Conservation (phyloP, 2,797 vertebrate genomes). For the Helicolenus hilgendorfi region DNA sequence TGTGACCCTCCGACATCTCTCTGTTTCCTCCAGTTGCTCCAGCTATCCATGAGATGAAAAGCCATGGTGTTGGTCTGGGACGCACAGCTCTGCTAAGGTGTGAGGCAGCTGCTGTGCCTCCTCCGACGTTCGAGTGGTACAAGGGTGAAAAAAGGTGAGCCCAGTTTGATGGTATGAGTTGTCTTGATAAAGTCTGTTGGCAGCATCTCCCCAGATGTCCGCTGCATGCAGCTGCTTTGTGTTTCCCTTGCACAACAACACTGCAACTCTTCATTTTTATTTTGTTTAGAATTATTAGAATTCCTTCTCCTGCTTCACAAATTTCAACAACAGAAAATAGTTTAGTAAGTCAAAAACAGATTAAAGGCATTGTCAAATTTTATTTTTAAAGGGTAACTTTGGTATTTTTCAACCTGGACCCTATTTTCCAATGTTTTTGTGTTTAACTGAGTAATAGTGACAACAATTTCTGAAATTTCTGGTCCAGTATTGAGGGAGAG, state of each 20-base stretch:
- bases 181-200: background rate
- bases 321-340: background rate
- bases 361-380: background rate
- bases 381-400: background rate
- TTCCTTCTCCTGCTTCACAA: background rate
- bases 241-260: background rate
- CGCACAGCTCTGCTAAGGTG: conserved; percentile 95
- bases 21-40: conserved; percentile 93
- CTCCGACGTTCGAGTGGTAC: conserved; percentile 97
- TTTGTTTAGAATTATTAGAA: background rate
- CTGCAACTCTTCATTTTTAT: background rate
- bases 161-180: background rate
- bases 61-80: conserved; percentile 93
- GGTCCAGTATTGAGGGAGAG: no score
- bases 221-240: background rate
- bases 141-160: conserved; percentile 98
- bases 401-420: background rate
- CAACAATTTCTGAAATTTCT: background rate
- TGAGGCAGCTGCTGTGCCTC: conserved; percentile 96
- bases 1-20: background rate
- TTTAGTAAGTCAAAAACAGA: background rate
- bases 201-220: background rate
- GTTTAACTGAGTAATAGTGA: background rate
- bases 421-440: background rate
- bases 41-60: conserved; percentile 98